A percentile compares a stretch with the other conserved stretches of the same genome.
These are phyloP conservation scores for Halesus radiatus DNA, from an alignment of 1,140 invertebrate species.

Conservation along the genomic window DNA sequence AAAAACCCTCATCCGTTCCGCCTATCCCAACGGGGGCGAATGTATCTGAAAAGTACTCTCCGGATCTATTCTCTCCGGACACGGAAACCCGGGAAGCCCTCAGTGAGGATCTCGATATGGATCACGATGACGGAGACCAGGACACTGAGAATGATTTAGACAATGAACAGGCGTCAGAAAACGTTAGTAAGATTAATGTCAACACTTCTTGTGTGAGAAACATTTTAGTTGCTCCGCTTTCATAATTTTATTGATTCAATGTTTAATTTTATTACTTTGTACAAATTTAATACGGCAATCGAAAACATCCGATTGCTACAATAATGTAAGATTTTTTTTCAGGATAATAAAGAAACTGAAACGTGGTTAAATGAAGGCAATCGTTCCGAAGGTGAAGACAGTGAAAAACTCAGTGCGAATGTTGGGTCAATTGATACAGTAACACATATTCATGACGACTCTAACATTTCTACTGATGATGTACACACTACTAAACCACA, in stretches of 20 bases:
- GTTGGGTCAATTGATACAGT: constrained; percentile 31
- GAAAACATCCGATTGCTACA: constrained; percentile 23
- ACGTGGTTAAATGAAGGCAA: constrained; percentile 49
- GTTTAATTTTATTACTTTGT: constrained; percentile 7
- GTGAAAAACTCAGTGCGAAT: constrained; percentile 32
- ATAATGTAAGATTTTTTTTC: constrained; percentile 33
- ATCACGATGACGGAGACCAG: constrained; percentile 52
- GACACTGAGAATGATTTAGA: constrained; percentile 47
- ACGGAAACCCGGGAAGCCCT: constrained; percentile 36
- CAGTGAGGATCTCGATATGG: constrained; percentile 46
- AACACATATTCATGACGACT: constrained; percentile 25
- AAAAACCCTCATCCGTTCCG: constrained; percentile 23
- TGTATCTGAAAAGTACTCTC: constrained; percentile 20
- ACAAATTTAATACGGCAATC: constrained; percentile 1
- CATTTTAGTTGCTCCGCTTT: constrained; percentile 41
- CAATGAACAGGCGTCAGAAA: constrained; percentile 37
- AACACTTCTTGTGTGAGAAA: constrained; percentile 29
- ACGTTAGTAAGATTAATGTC: constrained; percentile 33
- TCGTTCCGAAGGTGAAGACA: constrained; percentile 60
- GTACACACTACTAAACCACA: background rate
- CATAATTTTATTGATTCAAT: constrained; percentile 19
- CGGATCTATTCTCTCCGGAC: constrained; percentile 27
- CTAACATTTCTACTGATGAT: constrained; percentile 9
- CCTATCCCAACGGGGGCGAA: background rate
- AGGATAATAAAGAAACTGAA: constrained; percentile 50